phyloP scores from a whole-genome alignment of 2,797 vertebrate species.

The Lithobates pipiens region DNA sequence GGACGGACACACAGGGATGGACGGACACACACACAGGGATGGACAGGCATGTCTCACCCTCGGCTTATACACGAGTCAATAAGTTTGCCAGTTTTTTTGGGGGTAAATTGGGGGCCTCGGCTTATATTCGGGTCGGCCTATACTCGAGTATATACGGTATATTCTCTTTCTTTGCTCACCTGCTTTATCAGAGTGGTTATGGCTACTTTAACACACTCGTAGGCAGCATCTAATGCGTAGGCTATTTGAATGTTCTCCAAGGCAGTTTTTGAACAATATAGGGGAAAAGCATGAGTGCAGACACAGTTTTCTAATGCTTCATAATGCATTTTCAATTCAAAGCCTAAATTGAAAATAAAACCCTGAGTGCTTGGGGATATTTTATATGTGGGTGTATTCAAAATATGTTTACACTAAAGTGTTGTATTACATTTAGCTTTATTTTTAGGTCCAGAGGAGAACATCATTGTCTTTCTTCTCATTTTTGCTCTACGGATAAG shows the following conservation, averaged over 20 bases:
- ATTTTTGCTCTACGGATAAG: too few relatives aligned
- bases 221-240: slow-evolving; percentile 33
- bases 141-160: too few relatives aligned
- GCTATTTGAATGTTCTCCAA: slow-evolving; percentile 15
- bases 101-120: too few relatives aligned
- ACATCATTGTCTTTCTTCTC: too few relatives aligned
- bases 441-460: not conserved
- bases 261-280: slow-evolving; percentile 10
- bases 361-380: slow-evolving; percentile 14
- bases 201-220: slow-evolving; percentile 32
- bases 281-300: not conserved
- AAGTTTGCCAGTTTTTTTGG: too few relatives aligned
- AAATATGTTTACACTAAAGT: not conserved
- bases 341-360: slow-evolving; percentile 14
- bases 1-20: too few relatives aligned
- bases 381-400: slow-evolving; percentile 18
- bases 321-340: slow-evolving; percentile 35
- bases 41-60: too few relatives aligned
- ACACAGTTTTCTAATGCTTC: slow-evolving; percentile 4
- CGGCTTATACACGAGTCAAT: too few relatives aligned
- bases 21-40: too few relatives aligned
- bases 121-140: too few relatives aligned
- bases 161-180: not conserved
- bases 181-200: slow-evolving; percentile 20
- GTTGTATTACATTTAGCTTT: not conserved